Percentiles rank a stretch among this genome's conserved stretches.
Evolutionary conservation across 2,888 invertebrate genomes (phyloP).

Genomic region (Dicyrtoma fusca): DNA sequence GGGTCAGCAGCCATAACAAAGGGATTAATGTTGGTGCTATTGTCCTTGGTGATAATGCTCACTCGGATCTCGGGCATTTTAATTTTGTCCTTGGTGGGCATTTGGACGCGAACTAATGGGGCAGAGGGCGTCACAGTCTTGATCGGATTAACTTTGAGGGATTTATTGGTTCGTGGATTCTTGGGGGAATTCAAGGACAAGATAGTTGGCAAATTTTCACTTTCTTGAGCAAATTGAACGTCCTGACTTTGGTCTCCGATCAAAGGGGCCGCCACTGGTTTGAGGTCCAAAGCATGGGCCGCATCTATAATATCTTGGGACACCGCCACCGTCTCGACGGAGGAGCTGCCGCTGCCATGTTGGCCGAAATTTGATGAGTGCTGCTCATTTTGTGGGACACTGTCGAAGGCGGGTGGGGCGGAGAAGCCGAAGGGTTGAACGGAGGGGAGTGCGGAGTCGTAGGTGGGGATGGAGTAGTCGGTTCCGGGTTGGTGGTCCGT

Average conservation of each 20-base stretch:
- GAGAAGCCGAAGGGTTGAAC: conserved; percentile 23
- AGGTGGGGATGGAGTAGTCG: conserved; percentile 18
- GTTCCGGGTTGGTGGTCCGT: conserved; percentile 34
- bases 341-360: too few species aligned
- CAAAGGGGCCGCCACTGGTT: conserved; percentile 36
- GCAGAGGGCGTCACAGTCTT: conserved; percentile 5
- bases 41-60: conserved; percentile 51
- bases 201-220: conserved; percentile 37
- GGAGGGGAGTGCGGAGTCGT: neutral
- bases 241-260: conserved; percentile 26
- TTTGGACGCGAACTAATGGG: conserved; percentile 36
- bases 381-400: neutral
- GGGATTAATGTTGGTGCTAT: conserved; percentile 36
- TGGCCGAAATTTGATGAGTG: conserved; percentile 9
- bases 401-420: conserved; percentile 20
- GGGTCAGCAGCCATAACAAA: conserved; percentile 25
- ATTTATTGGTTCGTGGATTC: conserved; percentile 18
- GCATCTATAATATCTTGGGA: neutral
- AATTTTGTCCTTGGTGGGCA: conserved; percentile 38
- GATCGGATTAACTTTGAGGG: conserved; percentile 23
- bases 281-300: conserved; percentile 20
- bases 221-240: conserved; percentile 9
- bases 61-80: conserved; percentile 47
- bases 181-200: conserved; percentile 26
- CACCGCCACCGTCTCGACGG: too few species aligned